These are phyloP conservation scores for Dolichomitus sp. DNA, from an alignment of 2,888 invertebrate genomes.

Conservation along the genomic window DNA sequence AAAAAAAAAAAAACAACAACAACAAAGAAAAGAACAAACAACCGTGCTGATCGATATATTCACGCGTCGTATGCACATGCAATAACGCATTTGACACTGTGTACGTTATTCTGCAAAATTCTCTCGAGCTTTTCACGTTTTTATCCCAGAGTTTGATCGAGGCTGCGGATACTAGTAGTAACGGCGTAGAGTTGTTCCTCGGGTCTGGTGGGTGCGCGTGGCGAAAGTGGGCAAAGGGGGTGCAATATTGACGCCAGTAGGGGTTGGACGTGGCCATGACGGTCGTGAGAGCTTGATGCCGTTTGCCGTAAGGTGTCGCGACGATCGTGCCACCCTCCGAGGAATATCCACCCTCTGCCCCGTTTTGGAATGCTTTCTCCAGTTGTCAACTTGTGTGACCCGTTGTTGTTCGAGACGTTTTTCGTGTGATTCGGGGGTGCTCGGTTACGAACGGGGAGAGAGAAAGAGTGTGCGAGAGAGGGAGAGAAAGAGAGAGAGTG, in stretches of 20 bases:
- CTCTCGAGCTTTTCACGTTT: not conserved
- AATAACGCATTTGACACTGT: not conserved
- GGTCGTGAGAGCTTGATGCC: slow-evolving; percentile 67
- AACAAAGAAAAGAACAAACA: slow-evolving; percentile 4
- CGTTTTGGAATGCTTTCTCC: slow-evolving; percentile 53
- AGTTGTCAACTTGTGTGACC: slow-evolving; percentile 54
- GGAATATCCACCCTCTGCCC: slow-evolving; percentile 32
- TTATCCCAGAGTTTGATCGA: not conserved
- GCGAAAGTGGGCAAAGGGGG: slow-evolving; percentile 35
- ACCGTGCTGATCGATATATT: not conserved
- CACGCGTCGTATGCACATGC: not conserved
- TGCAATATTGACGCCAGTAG: slow-evolving; percentile 62
- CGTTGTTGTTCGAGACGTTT: slow-evolving; percentile 45
- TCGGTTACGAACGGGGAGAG: not conserved
- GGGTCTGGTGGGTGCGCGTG: slow-evolving; percentile 26
- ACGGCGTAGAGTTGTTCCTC: slow-evolving; percentile 17
- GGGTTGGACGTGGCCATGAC: slow-evolving; percentile 75
- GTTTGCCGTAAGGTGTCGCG: slow-evolving; percentile 78
- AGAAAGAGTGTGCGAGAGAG: no score
- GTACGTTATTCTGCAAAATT: not conserved
- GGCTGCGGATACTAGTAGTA: not conserved
- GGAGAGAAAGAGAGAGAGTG: not conserved
- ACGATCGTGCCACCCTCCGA: slow-evolving; percentile 74
- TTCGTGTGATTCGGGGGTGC: slow-evolving; percentile 14
- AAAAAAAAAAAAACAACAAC: not conserved